Percentiles rank a stretch among this genome's conserved stretches.
These are phyloP conservation scores for Indicator maculatus DNA, from an alignment of 2,113 vertebrate species.

Conservation along the genomic window DNA sequence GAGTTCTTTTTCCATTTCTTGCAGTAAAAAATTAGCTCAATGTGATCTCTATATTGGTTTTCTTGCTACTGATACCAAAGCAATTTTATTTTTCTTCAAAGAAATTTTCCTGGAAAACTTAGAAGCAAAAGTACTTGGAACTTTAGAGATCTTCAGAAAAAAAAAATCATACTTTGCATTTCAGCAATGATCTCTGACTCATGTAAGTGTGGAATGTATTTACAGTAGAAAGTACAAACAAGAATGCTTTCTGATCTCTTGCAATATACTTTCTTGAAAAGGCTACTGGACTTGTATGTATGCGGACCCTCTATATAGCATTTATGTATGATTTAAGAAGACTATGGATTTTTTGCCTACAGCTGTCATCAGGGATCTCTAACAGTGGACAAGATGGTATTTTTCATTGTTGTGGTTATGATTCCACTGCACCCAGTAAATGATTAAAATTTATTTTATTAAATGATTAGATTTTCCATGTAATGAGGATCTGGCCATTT, in stretches of 20 bases:
- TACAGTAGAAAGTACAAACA: background rate
- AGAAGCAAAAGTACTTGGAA: background rate
- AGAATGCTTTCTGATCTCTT: background rate
- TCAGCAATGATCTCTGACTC: background rate
- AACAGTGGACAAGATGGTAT: background rate
- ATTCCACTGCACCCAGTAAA: background rate
- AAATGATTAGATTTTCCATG: background rate
- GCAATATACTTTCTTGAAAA: background rate
- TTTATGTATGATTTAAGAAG: background rate
- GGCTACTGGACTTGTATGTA: background rate
- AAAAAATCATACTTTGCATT: background rate
- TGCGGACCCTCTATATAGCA: background rate
- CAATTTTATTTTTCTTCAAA: background rate
- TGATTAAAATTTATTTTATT: background rate
- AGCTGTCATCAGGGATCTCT: background rate
- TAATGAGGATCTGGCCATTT: background rate
- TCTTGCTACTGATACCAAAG: background rate
- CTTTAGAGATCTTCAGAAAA: background rate
- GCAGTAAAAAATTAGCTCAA: slow-evolving; percentile 44
- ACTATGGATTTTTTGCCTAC: background rate
- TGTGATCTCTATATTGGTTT: background rate
- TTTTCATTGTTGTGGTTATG: background rate
- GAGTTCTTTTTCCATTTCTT: slow-evolving; percentile 2
- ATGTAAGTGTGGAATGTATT: background rate
- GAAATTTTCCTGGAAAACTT: background rate